Conservation (phyloP, 2,888 invertebrate genomes). For the Cartodere bifasciata region DNA sequence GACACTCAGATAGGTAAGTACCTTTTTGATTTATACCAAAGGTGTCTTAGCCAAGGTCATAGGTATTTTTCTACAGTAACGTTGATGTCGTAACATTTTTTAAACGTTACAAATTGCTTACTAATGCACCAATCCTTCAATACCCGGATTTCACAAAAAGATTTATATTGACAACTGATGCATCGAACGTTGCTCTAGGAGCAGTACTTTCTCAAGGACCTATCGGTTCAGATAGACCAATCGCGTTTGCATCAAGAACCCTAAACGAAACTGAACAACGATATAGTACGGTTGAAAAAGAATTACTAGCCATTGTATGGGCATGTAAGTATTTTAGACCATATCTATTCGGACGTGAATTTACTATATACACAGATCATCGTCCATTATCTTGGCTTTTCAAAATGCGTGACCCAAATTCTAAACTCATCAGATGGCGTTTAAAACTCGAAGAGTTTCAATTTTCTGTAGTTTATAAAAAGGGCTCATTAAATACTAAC, state of each 20-base stretch:
- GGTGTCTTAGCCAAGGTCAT: too few species aligned
- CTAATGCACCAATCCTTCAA: too few species aligned
- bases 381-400: slow-evolving; percentile 26
- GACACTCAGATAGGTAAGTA: too few species aligned
- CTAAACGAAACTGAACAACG: slow-evolving; percentile 25
- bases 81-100: too few species aligned
- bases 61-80: too few species aligned
- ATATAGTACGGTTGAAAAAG: slow-evolving; percentile 28
- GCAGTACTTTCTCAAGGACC: slow-evolving; percentile 22
- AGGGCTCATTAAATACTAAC: slow-evolving; percentile 21
- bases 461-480: slow-evolving; percentile 21
- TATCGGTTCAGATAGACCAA: slow-evolving; percentile 22
- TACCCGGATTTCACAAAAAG: too few species aligned
- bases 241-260: slow-evolving; percentile 27
- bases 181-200: slow-evolving; percentile 23
- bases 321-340: slow-evolving; percentile 26
- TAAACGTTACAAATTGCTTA: too few species aligned
- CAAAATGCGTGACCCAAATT: slow-evolving; percentile 22
- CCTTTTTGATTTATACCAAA: too few species aligned
- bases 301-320: slow-evolving; percentile 29
- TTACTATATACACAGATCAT: slow-evolving; percentile 27
- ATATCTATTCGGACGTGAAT: slow-evolving; percentile 28
- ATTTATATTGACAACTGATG: slow-evolving; percentile 27
- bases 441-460: slow-evolving; percentile 24
- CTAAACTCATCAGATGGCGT: slow-evolving; percentile 23